These are phyloP conservation scores for Cavia aperea DNA, from an alignment of 2,113 vertebrate genomes.

Conservation along the genomic window DNA sequence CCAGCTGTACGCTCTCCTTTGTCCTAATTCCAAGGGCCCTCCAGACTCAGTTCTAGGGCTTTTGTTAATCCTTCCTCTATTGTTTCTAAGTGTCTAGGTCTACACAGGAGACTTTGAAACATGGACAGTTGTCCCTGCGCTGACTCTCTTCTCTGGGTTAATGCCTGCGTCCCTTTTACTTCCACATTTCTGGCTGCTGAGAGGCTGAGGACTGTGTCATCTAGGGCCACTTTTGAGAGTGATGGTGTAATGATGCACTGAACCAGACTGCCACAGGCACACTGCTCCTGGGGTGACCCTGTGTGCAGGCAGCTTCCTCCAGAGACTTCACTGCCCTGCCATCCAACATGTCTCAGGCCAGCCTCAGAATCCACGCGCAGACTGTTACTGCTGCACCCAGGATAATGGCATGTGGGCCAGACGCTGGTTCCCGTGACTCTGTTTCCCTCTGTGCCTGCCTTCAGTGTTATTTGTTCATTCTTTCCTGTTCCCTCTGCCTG, in stretches of 20 bases:
- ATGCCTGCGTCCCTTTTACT: background rate
- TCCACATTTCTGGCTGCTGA: background rate
- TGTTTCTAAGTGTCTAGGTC: background rate
- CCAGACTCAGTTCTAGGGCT: background rate
- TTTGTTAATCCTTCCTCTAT: background rate
- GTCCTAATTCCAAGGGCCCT: background rate
- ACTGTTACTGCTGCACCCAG: fast-evolving
- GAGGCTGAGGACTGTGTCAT: background rate
- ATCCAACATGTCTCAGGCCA: fast-evolving
- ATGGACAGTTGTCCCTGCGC: background rate
- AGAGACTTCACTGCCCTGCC: background rate
- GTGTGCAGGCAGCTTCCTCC: fast-evolving
- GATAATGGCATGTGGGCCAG: background rate
- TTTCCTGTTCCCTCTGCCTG: background rate
- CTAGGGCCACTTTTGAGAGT: background rate
- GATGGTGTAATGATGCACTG: background rate
- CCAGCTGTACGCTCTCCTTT: background rate
- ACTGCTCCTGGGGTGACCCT: background rate
- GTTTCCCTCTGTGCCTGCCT: background rate
- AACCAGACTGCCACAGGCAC: background rate
- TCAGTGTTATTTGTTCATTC: fast-evolving
- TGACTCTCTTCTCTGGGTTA: background rate
- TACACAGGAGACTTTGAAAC: background rate
- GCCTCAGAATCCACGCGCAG: background rate
- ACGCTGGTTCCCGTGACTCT: fast-evolving